Percentiles rank a stretch among this genome's conserved stretches.
Conservation (phyloP, 2,113 vertebrate species). For the Syrrhaptes paradoxus region DNA sequence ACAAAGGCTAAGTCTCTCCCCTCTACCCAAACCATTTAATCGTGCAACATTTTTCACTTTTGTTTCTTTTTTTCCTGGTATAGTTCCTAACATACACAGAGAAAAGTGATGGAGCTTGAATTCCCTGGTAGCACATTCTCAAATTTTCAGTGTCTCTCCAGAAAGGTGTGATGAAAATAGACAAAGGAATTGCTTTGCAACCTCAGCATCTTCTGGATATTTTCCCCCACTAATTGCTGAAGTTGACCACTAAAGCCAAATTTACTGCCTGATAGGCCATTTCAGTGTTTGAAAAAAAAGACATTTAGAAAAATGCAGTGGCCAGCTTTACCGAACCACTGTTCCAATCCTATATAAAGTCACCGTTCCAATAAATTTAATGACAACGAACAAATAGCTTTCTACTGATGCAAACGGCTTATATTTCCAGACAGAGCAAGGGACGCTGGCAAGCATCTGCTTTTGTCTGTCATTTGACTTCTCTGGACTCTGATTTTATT, state of each 20-base stretch:
- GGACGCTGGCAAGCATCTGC: neutral
- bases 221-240: neutral
- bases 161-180: neutral
- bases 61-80: neutral
- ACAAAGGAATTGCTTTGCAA: neutral
- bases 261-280: neutral
- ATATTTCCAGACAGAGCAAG: slow-evolving; percentile 23
- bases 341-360: neutral
- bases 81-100: neutral
- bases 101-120: neutral
- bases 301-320: neutral
- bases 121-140: neutral
- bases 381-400: slow-evolving; percentile 16
- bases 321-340: neutral
- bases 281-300: neutral
- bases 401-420: neutral
- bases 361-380: neutral
- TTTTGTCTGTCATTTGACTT: slow-evolving; percentile 30
- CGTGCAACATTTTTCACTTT: neutral
- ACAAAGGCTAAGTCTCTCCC: neutral
- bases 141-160: neutral
- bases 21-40: neutral
- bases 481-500: slow-evolving; percentile 43
- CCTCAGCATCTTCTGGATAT: neutral
- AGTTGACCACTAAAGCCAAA: neutral